A percentile compares a stretch with the other conserved stretches of the same genome.
Evolutionary conservation across 2,797 vertebrate genomes (phyloP).

Genomic region (Platalea minor): DNA sequence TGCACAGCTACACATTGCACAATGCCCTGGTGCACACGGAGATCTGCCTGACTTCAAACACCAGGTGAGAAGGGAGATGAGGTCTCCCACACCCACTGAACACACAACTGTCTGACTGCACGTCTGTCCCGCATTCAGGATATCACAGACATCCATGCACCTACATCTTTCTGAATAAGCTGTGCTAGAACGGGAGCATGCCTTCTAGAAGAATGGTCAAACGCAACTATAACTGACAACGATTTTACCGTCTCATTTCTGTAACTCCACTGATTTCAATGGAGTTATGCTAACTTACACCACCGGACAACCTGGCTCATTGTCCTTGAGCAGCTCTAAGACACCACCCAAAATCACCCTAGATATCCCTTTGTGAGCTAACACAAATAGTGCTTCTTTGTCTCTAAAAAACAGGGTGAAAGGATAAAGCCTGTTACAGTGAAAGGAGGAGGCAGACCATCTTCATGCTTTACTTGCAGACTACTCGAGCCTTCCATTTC

Average conservation of each 20-base stretch:
- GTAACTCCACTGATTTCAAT: not conserved
- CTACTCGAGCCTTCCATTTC: not conserved
- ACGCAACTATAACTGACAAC: not conserved
- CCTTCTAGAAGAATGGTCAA: not conserved
- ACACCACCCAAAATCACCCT: not conserved
- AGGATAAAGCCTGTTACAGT: not conserved
- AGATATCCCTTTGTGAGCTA: not conserved
- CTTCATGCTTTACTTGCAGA: not conserved
- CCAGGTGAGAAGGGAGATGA: not conserved
- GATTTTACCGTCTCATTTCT: not conserved
- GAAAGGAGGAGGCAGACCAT: not conserved
- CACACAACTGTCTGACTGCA: rapidly evolving
- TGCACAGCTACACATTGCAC: not conserved
- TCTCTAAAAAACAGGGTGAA: not conserved
- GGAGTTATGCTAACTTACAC: not conserved
- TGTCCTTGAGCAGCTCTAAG: not conserved
- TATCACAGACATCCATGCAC: not conserved
- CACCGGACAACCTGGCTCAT: not conserved
- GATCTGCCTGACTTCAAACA: not conserved
- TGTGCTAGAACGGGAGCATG: not conserved
- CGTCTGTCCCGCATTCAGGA: not conserved
- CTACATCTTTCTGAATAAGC: not conserved
- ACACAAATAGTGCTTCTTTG: not conserved
- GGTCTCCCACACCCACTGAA: rapidly evolving
- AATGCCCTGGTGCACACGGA: not conserved